Evolutionary conservation across 1,140 invertebrate species (phyloP).

Genomic region (Bombus affinis): DNA sequence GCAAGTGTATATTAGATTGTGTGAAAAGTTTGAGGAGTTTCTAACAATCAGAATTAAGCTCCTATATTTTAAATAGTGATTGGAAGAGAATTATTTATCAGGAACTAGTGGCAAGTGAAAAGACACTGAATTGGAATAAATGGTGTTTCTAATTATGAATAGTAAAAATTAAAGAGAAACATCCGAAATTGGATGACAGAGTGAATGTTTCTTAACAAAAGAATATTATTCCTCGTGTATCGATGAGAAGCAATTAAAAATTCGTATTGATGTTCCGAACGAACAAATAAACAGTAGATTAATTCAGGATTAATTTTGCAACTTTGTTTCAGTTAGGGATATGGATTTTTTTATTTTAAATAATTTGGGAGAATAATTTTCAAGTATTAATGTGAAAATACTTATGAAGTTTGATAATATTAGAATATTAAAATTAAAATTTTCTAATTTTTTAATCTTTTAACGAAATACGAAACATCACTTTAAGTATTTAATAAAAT

Average conservation of each 20-base stretch:
- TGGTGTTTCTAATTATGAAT: neutral
- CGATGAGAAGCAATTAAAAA: neutral
- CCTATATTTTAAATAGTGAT: neutral
- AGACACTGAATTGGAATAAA: neutral
- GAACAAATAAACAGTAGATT: too few relatives aligned
- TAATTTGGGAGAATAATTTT: neutral
- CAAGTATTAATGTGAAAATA: neutral
- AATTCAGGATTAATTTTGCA: too few relatives aligned
- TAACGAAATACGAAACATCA: too few relatives aligned
- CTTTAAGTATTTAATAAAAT: neutral
- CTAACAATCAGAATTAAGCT: neutral
- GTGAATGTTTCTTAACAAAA: neutral
- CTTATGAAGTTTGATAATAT: neutral
- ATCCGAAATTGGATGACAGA: too few relatives aligned
- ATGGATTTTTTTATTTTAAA: neutral
- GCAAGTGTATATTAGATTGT: too few relatives aligned
- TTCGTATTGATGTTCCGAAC: neutral
- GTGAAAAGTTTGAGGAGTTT: neutral
- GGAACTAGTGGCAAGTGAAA: neutral
- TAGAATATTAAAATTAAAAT: neutral
- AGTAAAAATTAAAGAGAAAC: neutral
- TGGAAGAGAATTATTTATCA: neutral
- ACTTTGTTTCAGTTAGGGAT: neutral
- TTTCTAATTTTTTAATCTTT: neutral
- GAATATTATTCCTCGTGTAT: neutral